Percentiles rank a stretch among this genome's conserved stretches.
Evolutionary conservation across 2,888 invertebrate genomes (phyloP).

Genomic region (Apoderus coryli): DNA sequence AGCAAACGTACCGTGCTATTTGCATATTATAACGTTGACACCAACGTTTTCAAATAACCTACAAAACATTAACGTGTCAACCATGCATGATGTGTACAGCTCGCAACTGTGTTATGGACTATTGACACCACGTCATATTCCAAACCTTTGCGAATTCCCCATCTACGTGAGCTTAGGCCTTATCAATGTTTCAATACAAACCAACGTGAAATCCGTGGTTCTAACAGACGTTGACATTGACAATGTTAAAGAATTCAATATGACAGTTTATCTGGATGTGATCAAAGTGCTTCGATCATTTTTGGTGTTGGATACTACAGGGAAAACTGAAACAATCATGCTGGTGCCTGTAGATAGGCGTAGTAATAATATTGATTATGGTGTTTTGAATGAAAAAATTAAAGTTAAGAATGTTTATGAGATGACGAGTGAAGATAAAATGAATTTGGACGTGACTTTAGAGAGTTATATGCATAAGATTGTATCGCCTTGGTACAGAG

Average conservation of each 20-base stretch:
- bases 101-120: slow-evolving; percentile 45
- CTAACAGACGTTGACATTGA: slow-evolving; percentile 37
- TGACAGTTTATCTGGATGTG: slow-evolving; percentile 58
- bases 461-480: slow-evolving; percentile 56
- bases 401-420: slow-evolving; percentile 30
- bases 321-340: slow-evolving; percentile 33
- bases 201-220: slow-evolving; percentile 35
- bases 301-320: slow-evolving; percentile 39
- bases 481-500: slow-evolving; percentile 76
- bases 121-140: slow-evolving; percentile 44
- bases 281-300: slow-evolving; percentile 45
- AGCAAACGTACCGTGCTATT: slow-evolving; percentile 25
- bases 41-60: too few relatives aligned
- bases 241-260: slow-evolving; percentile 49
- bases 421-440: slow-evolving; percentile 36
- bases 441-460: slow-evolving; percentile 36
- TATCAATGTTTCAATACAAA: slow-evolving; percentile 36
- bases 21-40: slow-evolving; percentile 45
- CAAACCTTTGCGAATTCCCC: slow-evolving; percentile 52
- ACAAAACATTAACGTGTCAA: slow-evolving; percentile 36
- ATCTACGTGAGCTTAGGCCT: slow-evolving; percentile 56
- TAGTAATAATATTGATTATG: slow-evolving; percentile 45
- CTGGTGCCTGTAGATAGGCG: slow-evolving; percentile 33
- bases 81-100: slow-evolving; percentile 39
- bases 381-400: slow-evolving; percentile 35